Conservation (phyloP, 2,888 invertebrate species). For the Acanthosoma haemorrhoidale region DNA sequence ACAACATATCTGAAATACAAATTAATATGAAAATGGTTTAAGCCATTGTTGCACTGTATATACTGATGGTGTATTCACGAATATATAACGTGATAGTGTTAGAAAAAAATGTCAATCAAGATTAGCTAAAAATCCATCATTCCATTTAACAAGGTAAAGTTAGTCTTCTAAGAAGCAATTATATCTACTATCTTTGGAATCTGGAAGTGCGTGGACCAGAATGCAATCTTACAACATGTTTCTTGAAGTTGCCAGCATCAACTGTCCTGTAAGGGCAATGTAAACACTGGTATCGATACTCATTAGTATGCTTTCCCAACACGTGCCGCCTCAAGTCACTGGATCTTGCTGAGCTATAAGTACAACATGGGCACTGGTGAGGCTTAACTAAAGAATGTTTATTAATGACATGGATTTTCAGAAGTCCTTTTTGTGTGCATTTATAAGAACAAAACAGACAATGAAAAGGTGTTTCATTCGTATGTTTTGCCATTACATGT, state of each 20-base stretch:
- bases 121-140: too few species aligned
- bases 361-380: not conserved
- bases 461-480: not conserved
- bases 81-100: too few species aligned
- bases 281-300: not conserved
- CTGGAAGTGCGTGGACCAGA: too few species aligned
- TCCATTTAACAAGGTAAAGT: too few species aligned
- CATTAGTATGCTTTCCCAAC: not conserved
- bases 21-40: too few species aligned
- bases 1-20: too few species aligned
- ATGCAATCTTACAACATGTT: not conserved
- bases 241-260: not conserved
- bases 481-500: not conserved
- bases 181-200: too few species aligned
- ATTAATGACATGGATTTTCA: not conserved
- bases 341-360: not conserved
- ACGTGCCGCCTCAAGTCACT: not conserved
- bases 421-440: not conserved
- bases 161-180: too few species aligned
- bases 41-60: too few species aligned
- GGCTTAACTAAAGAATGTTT: not conserved
- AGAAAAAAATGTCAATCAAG: too few species aligned
- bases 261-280: not conserved
- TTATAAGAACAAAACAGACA: not conserved
- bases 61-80: too few species aligned